Conservation (phyloP, 92 coral and sea anemone genomes). For the Umimayanthus chanpuru region DNA sequence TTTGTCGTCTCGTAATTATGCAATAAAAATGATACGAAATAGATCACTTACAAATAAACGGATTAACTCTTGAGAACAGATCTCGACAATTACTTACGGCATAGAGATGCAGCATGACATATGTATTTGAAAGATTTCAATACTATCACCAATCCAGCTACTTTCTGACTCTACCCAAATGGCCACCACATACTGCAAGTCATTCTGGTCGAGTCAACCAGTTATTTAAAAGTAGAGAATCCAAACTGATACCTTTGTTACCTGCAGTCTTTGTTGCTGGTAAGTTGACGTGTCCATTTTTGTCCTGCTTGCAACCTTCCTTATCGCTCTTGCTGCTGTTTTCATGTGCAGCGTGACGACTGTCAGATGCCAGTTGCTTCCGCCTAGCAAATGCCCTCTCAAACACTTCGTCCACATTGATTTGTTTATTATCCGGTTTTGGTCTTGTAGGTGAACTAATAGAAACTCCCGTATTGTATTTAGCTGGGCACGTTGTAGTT, state of each 20-base stretch:
- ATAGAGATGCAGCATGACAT: no score
- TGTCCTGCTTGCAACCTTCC: neutral
- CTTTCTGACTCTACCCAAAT: no score
- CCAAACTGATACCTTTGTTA: neutral
- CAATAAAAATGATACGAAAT: no score
- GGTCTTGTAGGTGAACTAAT: neutral
- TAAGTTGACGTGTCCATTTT: neutral
- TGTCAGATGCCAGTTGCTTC: neutral
- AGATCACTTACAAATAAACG: no score
- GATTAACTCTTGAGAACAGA: no score
- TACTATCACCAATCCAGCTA: no score
- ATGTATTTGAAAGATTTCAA: no score
- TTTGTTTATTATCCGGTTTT: neutral
- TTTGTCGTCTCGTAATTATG: no score
- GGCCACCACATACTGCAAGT: no score
- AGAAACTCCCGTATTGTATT: neutral
- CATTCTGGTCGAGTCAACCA: no score
- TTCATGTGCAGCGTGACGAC: neutral
- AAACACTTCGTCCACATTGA: slow-evolving; percentile 21
- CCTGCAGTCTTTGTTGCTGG: neutral
- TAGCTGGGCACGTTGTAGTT: neutral
- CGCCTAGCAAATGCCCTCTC: slow-evolving; percentile 25
- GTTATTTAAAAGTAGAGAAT: no score
- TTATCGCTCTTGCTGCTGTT: neutral
- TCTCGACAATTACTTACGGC: no score